phyloP scores from a whole-genome alignment of 2,113 vertebrate genomes.

The Melanotaenia duboulayi region DNA sequence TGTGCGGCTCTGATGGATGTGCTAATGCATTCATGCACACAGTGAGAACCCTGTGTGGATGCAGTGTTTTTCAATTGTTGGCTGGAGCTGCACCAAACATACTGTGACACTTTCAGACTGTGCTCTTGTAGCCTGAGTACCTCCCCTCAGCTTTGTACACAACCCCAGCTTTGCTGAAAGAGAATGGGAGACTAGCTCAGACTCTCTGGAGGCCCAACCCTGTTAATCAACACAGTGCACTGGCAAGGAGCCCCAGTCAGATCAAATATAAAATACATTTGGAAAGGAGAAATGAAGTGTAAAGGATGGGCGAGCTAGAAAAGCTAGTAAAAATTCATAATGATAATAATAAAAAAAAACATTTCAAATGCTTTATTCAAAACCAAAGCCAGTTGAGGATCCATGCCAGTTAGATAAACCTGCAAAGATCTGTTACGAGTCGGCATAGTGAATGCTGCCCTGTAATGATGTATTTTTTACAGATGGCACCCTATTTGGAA shows the following conservation, averaged over 20 bases:
- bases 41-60: slow-evolving; percentile 38
- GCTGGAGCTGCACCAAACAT: slow-evolving; percentile 50
- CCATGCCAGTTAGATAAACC: slow-evolving; percentile 42
- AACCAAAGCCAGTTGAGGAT: slow-evolving; percentile 48
- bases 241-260: slow-evolving; percentile 79
- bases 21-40: slow-evolving; percentile 46
- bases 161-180: slow-evolving; percentile 76
- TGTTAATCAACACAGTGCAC: slow-evolving; percentile 85
- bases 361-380: slow-evolving; percentile 55
- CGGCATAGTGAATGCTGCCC: slow-evolving; percentile 32
- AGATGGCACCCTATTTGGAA: slow-evolving; percentile 39
- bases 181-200: slow-evolving; percentile 83
- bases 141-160: slow-evolving; percentile 65
- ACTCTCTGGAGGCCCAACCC: slow-evolving; percentile 76
- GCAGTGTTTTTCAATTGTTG: slow-evolving; percentile 51
- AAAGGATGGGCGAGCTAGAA: slow-evolving; percentile 66
- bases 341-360: slow-evolving; percentile 22
- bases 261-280: slow-evolving; percentile 81
- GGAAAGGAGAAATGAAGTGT: slow-evolving; percentile 67
- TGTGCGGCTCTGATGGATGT: slow-evolving; percentile 16
- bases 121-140: slow-evolving; percentile 55
- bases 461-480: slow-evolving; percentile 47
- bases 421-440: slow-evolving; percentile 41
- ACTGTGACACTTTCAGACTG: slow-evolving; percentile 63
- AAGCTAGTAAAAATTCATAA: slow-evolving; percentile 24